phyloP scores from a whole-genome alignment of 2,113 vertebrate species.

The Apodemus speciosus region DNA sequence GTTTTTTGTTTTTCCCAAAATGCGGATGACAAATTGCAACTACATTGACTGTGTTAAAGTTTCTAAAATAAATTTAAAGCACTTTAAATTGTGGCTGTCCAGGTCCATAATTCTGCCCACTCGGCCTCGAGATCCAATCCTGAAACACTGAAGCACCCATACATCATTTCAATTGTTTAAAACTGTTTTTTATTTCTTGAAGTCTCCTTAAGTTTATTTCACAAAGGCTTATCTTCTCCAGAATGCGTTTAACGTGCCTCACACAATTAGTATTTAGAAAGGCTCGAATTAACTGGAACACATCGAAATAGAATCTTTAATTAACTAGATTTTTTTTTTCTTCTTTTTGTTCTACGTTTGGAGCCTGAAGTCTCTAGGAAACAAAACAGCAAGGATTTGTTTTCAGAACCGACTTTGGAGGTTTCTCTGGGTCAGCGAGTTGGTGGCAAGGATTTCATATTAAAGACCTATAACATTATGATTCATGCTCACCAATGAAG shows the following conservation, averaged over 20 bases:
- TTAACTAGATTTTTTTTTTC: constrained; percentile 58
- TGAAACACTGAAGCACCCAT: constrained; percentile 37
- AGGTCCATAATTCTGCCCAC: neutral
- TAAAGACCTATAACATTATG: neutral
- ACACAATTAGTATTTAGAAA: constrained; percentile 64
- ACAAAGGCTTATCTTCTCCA: constrained; percentile 53
- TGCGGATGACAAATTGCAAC: constrained; percentile 10
- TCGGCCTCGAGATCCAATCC: constrained; percentile 23
- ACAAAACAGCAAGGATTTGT: constrained; percentile 56
- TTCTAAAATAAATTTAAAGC: constrained; percentile 11
- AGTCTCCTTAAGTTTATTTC: constrained; percentile 50
- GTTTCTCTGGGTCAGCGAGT: neutral
- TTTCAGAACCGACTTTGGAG: constrained; percentile 41
- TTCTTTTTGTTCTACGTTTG: constrained; percentile 54
- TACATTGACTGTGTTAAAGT: neutral
- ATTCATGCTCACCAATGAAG: constrained; percentile 36
- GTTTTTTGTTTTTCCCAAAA: neutral
- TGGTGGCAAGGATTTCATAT: neutral
- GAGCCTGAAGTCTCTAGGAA: constrained; percentile 50
- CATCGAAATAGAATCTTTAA: constrained; percentile 64
- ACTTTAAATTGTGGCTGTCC: neutral
- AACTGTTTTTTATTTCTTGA: constrained; percentile 58
- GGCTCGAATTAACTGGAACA: constrained; percentile 61
- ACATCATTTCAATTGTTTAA: constrained; percentile 58
- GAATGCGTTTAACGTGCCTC: constrained; percentile 64